Conservation (phyloP, 2,888 invertebrate species). For the Autographa pulchrina region DNA sequence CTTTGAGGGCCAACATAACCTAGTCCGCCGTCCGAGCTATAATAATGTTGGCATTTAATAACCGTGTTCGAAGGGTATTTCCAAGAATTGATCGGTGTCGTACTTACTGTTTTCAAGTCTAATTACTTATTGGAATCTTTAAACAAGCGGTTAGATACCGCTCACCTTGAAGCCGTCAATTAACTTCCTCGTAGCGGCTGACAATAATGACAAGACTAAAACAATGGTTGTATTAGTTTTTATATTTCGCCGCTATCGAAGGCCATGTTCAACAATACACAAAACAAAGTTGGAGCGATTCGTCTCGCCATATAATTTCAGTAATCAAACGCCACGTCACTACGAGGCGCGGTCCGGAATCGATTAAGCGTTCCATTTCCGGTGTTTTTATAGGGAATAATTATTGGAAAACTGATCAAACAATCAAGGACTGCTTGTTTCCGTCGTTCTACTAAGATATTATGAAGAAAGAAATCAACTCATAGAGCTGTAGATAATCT, state of each 20-base stretch:
- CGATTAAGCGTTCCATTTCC: constrained; percentile 88
- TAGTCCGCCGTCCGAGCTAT: constrained; percentile 53
- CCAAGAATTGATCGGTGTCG: constrained; percentile 9
- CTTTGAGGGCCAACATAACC: constrained; percentile 62
- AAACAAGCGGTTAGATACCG: constrained; percentile 71
- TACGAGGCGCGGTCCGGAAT: constrained; percentile 83
- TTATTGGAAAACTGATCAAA: constrained; percentile 86
- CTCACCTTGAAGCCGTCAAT: constrained; percentile 84
- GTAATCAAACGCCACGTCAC: constrained; percentile 87
- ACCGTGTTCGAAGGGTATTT: constrained; percentile 33
- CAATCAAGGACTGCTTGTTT: constrained; percentile 83
- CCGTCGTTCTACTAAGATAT: constrained; percentile 78
- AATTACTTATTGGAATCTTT: constrained; percentile 63
- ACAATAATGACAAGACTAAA: constrained; percentile 86
- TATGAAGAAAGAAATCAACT: constrained; percentile 78
- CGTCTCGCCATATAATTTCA: constrained; percentile 87
- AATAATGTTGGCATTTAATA: constrained; percentile 59
- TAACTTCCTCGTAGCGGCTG: constrained; percentile 83
- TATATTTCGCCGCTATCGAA: constrained; percentile 83
- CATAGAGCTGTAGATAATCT: constrained; percentile 85
- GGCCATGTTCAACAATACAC: constrained; percentile 84
- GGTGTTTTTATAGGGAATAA: constrained; percentile 85
- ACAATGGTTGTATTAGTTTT: constrained; percentile 88
- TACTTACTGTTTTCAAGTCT: constrained; percentile 45
- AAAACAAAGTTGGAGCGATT: constrained; percentile 85